A percentile compares a stretch with the other conserved stretches of the same genome.
phyloP scores from a whole-genome alignment of 2,113 vertebrate species.

The Lepisosteus osseus region DNA sequence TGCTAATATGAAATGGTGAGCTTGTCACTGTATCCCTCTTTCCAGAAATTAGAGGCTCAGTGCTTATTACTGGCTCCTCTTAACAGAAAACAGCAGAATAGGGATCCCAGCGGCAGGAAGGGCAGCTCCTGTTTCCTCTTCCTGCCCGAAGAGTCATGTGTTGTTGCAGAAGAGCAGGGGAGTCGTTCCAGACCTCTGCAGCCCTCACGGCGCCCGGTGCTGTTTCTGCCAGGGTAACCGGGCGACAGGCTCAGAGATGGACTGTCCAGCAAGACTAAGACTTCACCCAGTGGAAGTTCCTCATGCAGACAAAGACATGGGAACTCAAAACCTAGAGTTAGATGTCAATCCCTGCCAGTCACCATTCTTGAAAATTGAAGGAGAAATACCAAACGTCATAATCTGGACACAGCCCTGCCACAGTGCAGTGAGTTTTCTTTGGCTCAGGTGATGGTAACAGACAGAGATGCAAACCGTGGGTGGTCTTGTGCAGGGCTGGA shows the following conservation, averaged over 20 bases:
- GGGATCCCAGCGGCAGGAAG: conserved; percentile 30
- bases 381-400: too few species aligned
- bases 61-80: conserved; percentile 29
- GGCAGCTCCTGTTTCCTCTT: conserved; percentile 42
- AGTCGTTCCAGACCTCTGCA: conserved; percentile 31
- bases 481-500: too few species aligned
- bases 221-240: background rate
- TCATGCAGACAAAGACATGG: too few species aligned
- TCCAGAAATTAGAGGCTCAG: conserved; percentile 24
- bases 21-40: background rate
- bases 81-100: conserved; percentile 36
- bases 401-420: too few species aligned
- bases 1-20: too few species aligned
- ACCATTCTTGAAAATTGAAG: too few species aligned
- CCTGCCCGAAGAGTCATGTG: conserved; percentile 39
- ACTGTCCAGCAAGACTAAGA: background rate
- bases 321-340: too few species aligned
- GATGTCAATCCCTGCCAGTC: too few species aligned
- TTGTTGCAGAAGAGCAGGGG: conserved; percentile 34
- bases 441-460: too few species aligned
- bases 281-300: background rate
- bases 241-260: background rate
- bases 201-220: conserved; percentile 40
- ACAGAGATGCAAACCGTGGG: too few species aligned
- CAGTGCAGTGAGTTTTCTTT: too few species aligned